Base-by-base conservation (phyloP, 2,888 invertebrate species). In the Drosophila demipolita region DNA sequence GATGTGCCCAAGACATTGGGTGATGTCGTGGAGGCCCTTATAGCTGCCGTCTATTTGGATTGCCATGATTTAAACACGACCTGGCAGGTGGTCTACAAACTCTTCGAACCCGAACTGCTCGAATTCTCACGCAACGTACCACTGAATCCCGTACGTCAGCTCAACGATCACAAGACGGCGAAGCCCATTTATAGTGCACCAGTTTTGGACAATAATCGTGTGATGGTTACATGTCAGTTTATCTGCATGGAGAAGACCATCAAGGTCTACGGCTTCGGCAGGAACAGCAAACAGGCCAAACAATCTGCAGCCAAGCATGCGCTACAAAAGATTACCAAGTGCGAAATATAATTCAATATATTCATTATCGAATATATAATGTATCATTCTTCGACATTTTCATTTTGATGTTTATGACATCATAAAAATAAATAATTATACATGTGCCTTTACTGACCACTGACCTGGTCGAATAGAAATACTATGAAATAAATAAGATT, bases 21-120 rank as follows among this genome's bases (percentile, higher is more conserved):
- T 15, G 99, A 99, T 93, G 94, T 99, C 45, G 97, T 99, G 92
- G 99, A 99, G 93, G 96, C 99, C 0, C 89, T 98, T 0, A 95
- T 97, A 29, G 99, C 98, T 1, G 99, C 99, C 0, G 95, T 98
- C n/a, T 98, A 95, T 93, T 93, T 99, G 52, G 99, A 99, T 93
- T 95, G 95, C 33, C 96, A 97, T 88, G 94, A 96, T 90, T 91
- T 98, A n/a, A 88, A 94, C 11, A 92, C 90, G 0, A 96, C 96
- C n/a, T 99, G 97, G 99, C 93, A 94, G 36, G 96, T 99, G 0
- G 95, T 97, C 77, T 97, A 97, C 92, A 94, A 94, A 57, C 94
- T 99, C 49, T 97, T 99, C 96, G 94, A 95, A 91, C 94, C 95
- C n/a, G 97, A 98, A 93, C 96, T 99, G 20, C 96, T 96, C 61